Evolutionary conservation across 2,797 vertebrate species (phyloP).

Genomic region (Neoniphon sammara): DNA sequence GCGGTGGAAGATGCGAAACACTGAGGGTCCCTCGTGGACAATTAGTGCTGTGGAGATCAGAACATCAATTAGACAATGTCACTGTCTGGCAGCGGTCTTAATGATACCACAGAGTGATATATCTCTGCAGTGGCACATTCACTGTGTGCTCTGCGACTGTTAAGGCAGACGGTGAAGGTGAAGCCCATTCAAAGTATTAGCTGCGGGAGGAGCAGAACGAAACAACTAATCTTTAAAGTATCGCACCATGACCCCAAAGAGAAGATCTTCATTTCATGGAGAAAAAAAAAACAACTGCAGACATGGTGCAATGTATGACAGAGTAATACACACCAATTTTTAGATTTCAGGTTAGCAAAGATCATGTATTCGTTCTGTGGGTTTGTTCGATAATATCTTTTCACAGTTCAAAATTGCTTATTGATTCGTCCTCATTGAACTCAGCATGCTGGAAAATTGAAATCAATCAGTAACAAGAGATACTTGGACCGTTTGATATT

Average conservation of each 20-base stretch:
- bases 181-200: constrained; percentile 49
- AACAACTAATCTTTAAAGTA: constrained; percentile 58
- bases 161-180: neutral
- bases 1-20: constrained; percentile 98
- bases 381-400: constrained; percentile 76
- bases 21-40: constrained; percentile 97
- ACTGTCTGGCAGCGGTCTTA: constrained; percentile 50
- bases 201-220: constrained; percentile 50
- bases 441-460: constrained; percentile 81
- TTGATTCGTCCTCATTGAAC: constrained; percentile 79
- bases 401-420: constrained; percentile 84
- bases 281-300: constrained; percentile 19
- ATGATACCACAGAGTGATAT: constrained; percentile 59
- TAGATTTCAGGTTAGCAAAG: constrained; percentile 54
- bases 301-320: constrained; percentile 35
- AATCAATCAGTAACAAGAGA: constrained; percentile 66
- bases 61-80: constrained; percentile 63
- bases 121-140: constrained; percentile 44
- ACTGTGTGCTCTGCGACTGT: constrained; percentile 12
- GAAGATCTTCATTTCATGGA: constrained; percentile 56
- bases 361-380: constrained; percentile 61
- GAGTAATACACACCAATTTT: constrained; percentile 26
- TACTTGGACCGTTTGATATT: constrained; percentile 18
- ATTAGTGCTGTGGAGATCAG: constrained; percentile 87
- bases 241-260: constrained; percentile 37